Evolutionary conservation across 2,113 vertebrate genomes (phyloP).

Genomic region (Oryzias curvinotus): DNA sequence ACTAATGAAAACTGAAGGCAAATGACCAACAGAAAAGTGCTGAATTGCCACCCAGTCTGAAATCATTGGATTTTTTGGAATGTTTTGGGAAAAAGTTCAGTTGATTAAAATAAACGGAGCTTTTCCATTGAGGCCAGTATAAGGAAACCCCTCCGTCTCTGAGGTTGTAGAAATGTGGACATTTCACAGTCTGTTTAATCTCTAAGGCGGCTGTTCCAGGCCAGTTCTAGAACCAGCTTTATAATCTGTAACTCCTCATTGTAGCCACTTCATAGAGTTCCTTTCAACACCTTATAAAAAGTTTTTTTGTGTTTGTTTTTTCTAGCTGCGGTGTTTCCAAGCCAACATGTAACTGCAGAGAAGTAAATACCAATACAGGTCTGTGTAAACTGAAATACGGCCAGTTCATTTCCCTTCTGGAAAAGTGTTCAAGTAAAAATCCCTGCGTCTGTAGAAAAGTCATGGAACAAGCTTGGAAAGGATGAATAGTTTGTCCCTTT

Average conservation of each 20-base stretch:
- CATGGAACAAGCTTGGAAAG: too few relatives aligned
- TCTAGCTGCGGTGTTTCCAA: conserved; percentile 30
- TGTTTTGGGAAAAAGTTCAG: too few relatives aligned
- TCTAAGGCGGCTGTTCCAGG: conserved; percentile 35
- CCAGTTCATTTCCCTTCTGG: background rate
- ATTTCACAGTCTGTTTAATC: conserved; percentile 9
- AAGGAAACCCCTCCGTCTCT: too few relatives aligned
- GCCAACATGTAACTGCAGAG: conserved; percentile 7
- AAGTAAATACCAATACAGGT: background rate
- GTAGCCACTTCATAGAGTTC: conserved; percentile 33
- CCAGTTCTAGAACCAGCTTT: conserved; percentile 28
- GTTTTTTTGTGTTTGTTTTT: conserved; percentile 34
- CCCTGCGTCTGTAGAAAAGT: too few relatives aligned
- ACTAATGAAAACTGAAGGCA: too few relatives aligned
- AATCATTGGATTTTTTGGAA: too few relatives aligned
- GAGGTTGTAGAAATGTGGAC: background rate
- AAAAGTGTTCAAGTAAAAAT: too few relatives aligned
- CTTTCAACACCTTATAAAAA: conserved; percentile 48
- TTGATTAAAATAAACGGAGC: too few relatives aligned
- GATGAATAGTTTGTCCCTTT: too few relatives aligned
- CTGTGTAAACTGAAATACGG: conserved; percentile 1
- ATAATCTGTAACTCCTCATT: conserved; percentile 32
- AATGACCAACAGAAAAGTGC: too few relatives aligned
- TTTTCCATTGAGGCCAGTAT: too few relatives aligned
- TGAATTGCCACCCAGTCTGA: too few relatives aligned